These are phyloP conservation scores for Rhabdophis nuchalis DNA, from an alignment of 2,797 vertebrate species.

Conservation along the genomic window DNA sequence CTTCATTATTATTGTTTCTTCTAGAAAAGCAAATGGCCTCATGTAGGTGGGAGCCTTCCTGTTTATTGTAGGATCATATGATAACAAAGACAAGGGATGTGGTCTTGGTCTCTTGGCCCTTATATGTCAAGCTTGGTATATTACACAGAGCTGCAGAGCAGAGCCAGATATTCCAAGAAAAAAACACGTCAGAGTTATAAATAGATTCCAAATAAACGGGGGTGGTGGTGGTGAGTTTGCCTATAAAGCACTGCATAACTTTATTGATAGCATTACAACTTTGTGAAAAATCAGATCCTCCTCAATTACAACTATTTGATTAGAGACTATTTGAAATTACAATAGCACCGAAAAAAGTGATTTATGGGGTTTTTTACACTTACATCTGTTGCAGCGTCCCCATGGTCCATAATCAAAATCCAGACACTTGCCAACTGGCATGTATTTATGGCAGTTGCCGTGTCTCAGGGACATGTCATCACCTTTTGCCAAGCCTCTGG, in stretches of 20 bases:
- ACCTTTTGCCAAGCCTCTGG: neutral
- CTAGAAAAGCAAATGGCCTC: neutral
- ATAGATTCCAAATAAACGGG: neutral
- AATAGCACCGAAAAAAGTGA: neutral
- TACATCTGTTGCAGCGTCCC: neutral
- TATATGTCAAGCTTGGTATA: neutral
- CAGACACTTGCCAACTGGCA: neutral
- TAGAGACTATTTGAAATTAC: neutral
- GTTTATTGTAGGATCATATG: neutral
- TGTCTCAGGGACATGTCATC: neutral
- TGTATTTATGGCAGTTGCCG: neutral
- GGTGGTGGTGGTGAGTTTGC: neutral
- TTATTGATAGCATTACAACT: too few relatives aligned
- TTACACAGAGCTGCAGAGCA: neutral
- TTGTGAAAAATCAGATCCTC: too few relatives aligned
- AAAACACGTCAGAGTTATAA: neutral
- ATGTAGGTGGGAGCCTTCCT: neutral
- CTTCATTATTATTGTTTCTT: neutral
- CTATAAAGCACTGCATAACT: neutral
- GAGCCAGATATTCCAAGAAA: neutral
- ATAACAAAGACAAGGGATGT: conserved; percentile 1
- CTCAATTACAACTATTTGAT: neutral
- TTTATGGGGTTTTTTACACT: neutral
- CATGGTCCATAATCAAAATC: neutral
- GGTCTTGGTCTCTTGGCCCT: neutral